phyloP scores from a whole-genome alignment of 1,140 invertebrate species.

The Lasioglossum baleicum region DNA sequence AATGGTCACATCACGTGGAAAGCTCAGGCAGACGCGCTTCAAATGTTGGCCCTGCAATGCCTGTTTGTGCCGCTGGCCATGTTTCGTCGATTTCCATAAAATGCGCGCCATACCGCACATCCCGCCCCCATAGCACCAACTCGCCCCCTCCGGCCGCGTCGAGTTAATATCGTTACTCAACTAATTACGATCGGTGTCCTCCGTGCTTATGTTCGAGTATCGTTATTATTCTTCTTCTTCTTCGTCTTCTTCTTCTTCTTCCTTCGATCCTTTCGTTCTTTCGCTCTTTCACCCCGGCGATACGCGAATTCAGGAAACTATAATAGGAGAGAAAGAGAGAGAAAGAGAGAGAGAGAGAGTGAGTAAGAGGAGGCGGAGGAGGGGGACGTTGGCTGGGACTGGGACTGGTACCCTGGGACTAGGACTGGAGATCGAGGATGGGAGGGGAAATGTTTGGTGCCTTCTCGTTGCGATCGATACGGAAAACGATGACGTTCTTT shows the following conservation, averaged over 20 bases:
- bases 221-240: neutral
- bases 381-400: neutral
- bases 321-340: neutral
- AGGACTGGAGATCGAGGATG: neutral
- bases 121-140: constrained; percentile 79
- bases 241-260: too few species aligned
- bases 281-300: too few species aligned
- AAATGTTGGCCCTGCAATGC: constrained; percentile 80
- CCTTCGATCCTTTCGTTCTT: too few species aligned
- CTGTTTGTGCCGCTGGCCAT: constrained; percentile 79
- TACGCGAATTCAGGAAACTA: too few species aligned
- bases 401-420: neutral
- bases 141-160: constrained; percentile 57
- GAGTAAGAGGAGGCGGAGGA: neutral
- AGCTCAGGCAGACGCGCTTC: constrained; percentile 80
- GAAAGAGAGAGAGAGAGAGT: neutral
- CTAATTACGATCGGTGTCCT: constrained; percentile 41
- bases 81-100: constrained; percentile 79
- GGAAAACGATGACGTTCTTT: neutral
- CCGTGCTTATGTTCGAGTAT: constrained; percentile 10
- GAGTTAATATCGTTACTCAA: constrained; percentile 61
- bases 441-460: neutral
- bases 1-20: constrained; percentile 78
- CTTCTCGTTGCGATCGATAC: neutral
- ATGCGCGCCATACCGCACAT: constrained; percentile 78